Base-by-base conservation (phyloP, 2,113 vertebrate genomes). In the Campylomormyrus numenius region DNA sequence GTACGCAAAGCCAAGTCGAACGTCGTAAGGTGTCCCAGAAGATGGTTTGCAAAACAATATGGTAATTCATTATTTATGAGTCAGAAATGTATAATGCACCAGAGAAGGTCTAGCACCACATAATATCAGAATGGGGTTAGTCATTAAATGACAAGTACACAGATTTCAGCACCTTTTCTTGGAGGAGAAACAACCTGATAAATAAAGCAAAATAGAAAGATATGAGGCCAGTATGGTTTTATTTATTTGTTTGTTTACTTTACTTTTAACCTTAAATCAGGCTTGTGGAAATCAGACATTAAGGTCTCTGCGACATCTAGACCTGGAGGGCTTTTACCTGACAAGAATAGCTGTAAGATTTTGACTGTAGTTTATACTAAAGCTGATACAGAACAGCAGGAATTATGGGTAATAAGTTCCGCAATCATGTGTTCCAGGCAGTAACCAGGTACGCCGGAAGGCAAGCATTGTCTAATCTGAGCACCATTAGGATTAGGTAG, bases 111-210 rank as follows among this genome's bases (percentile, higher is more conserved):
- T 70, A 31, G 62, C 62, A 4, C 27, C 10, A 70, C 62, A 31
- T 66, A 66, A 66, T 66, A 66, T 66, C 10, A 31, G 62, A 70
- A 70, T 31, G 56, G 56, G 56, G 7, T 58, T 58, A 70, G 62
- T 70, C 62, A 70, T 70, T 70, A 70, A 70, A 70, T 70, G 62
- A 70, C 62, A 70, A 70, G 62, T 70, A 70, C 62, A 70, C n/a
- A 31, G 62, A 70, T 70, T 66, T 31, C 62, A 11, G 62, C 62
- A 70, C 62, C 62, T 70, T 31, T 70, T 13, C 58, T 9, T 70
- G 62, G 62, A 70, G 62, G n/a, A 70, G 62, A 70, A 31, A 70
- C 9, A 27, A 27, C 27, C 62, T 31, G 62, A 31, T 13, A 31
- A 70, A 70, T 0, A 31, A 4, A 70, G n/a, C n/a, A 31, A 70